Base-by-base conservation (phyloP, 2,888 invertebrate species). In the Lordiphosa fenestrarum region DNA sequence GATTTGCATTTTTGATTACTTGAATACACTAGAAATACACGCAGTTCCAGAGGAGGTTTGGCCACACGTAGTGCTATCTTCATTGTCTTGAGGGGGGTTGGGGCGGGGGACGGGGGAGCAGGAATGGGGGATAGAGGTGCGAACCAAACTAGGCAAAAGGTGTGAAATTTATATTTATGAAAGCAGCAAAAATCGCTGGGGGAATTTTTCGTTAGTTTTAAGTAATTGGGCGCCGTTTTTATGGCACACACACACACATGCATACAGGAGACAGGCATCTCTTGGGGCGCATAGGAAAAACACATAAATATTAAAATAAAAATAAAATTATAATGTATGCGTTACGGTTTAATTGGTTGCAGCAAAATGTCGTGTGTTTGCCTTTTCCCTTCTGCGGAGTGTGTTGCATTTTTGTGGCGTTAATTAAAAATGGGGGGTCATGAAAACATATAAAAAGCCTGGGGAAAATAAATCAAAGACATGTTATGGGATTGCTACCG, bases 1-100 rank as follows among this genome's bases (percentile, higher is more conserved):
- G 82, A 88, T 88, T 88, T 88, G 87, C 87, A 88, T 88, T 87
- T 88, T 88, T 88, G 88, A 88, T 87, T 88, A 86, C 86, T 86
- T 72, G 76, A 81, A 85, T 78, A 77, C 69, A 68, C 65, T 65
- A 57, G 51, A 71, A 47, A 53, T 12, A 54, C 13, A 42, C 15
- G 35, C 41, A 21, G 23, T 10, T 30, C 5, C 30, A 30, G 23
- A 44, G 38, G 21, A 15, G 36, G 40, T 36, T 21, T 10, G 30
- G 60, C 41, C 25, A n/a, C 37, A 53, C 60, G 46, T 21, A 12
- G 42, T 41, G 33, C 41, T 38, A 47, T 37, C 41, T 47, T 30
- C 58, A 69, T 72, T 77, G 71, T 81, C 77, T 63, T 63, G 47
- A 55, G 30, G 6, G 25, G 13, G 13, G n/a, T n/a, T n/a, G n/a